phyloP scores from a whole-genome alignment of 1,140 invertebrate genomes.

The Scaptodrosophila lebanonensis region DNA sequence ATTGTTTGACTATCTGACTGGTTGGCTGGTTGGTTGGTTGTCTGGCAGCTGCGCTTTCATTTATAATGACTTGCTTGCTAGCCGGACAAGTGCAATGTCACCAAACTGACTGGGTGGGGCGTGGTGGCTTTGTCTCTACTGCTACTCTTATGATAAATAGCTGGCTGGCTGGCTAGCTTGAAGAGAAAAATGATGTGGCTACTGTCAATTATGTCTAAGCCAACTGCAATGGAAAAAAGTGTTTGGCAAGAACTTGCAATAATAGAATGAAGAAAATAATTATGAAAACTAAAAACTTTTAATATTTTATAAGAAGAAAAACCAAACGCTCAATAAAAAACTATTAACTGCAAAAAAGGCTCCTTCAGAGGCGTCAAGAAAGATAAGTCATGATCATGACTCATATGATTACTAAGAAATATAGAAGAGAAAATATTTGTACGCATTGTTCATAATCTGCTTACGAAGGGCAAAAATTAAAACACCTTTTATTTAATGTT shows the following conservation, averaged over 20 bases:
- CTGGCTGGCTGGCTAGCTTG: slow-evolving; percentile 17
- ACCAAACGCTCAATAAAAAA: too few relatives aligned
- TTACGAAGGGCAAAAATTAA: too few relatives aligned
- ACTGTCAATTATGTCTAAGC: slow-evolving; percentile 29
- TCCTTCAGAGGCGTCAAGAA: too few relatives aligned
- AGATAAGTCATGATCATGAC: too few relatives aligned
- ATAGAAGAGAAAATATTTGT: too few relatives aligned
- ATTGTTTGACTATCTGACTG: not conserved
- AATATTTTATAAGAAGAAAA: too few relatives aligned
- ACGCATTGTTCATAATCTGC: too few relatives aligned
- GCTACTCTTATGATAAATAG: slow-evolving; percentile 35
- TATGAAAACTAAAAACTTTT: too few relatives aligned
- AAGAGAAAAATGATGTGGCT: slow-evolving; percentile 35
- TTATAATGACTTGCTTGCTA: slow-evolving; percentile 56
- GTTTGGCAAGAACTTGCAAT: slow-evolving; percentile 18
- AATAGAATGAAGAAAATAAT: too few relatives aligned
- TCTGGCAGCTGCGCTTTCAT: slow-evolving; percentile 49
- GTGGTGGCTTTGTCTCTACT: slow-evolving; percentile 20
- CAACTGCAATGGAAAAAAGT: not conserved
- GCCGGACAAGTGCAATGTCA: slow-evolving; percentile 38
- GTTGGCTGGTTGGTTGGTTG: slow-evolving; percentile 18
- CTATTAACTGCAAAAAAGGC: too few relatives aligned
- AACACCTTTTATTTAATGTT: too few relatives aligned
- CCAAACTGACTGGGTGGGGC: not conserved
- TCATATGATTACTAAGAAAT: too few relatives aligned